These are phyloP conservation scores for Xerus rutilus DNA, from an alignment of 2,797 vertebrate species.

Conservation along the genomic window DNA sequence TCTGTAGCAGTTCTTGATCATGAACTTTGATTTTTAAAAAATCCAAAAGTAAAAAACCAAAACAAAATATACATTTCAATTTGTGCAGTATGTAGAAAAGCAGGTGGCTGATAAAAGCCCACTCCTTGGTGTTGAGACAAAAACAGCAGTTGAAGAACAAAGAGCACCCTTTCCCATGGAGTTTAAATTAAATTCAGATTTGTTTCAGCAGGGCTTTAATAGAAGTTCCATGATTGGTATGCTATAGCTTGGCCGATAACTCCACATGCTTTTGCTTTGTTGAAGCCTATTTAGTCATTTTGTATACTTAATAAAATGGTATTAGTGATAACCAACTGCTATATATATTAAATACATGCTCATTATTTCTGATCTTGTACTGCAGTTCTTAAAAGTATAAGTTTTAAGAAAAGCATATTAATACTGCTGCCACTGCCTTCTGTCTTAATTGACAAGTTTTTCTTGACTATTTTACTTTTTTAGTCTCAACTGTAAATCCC, in stretches of 20 bases:
- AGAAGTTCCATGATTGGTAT: constrained; percentile 66
- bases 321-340: constrained; percentile 58
- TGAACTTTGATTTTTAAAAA: background rate
- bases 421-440: background rate
- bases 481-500: background rate
- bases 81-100: constrained; percentile 73
- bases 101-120: constrained; percentile 79
- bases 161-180: constrained; percentile 72
- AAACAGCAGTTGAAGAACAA: constrained; percentile 73
- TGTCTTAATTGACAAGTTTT: background rate
- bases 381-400: background rate
- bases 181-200: constrained; percentile 86
- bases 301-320: constrained; percentile 33
- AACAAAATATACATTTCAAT: constrained; percentile 59
- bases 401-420: background rate
- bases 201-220: constrained; percentile 85
- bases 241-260: constrained; percentile 46
- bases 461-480: constrained; percentile 15
- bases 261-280: background rate
- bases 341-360: background rate
- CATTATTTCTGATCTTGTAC: background rate
- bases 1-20: background rate
- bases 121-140: constrained; percentile 71
- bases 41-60: constrained; percentile 44
- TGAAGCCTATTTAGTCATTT: constrained; percentile 65